Evolutionary conservation across 2,797 vertebrate species (phyloP), one percentile per base, ranked within the genome.

Genomic region (Vireo griseus): DNA sequence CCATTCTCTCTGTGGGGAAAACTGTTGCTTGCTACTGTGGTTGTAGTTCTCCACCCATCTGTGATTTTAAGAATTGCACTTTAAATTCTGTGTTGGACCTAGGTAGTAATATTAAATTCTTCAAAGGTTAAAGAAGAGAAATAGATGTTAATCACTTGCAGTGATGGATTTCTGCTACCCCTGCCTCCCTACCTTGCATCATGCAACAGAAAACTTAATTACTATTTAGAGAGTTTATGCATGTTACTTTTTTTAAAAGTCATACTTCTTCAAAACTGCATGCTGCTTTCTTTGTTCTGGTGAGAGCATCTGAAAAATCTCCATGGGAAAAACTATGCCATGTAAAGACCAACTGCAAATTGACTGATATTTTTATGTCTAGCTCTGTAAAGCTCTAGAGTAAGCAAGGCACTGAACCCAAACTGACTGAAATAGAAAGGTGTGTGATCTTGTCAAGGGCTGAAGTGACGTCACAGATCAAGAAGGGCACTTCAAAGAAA

Each of bases 1-100:
- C 86, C 26, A 44, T 75, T 2, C 31, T 91, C 42, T 51, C 78
- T 85, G 74, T 55, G 84, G 94, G 69, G 75, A 92, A 61, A 79
- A 83, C 29, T 62, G 50, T 82, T 57, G 54, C 94, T 94, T 88
- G 83, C 87, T 98, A 96, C 93, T 86, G 82, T 96, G 98, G 97
- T 97, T 94, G 58, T 91, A 97, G 98, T 92, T 98, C 98, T 98
- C 97, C 97, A 98, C 97, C 97, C 97, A 96, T 96, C 97, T 98
- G 97, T 96, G 94, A 94, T 95, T 94, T 88, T 86, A 94, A 97
- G 98, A 98, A 98, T 91, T 98, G 91, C 97, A 98, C 80, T 96
- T 72, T 9, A 79, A 31, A n/a, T 93, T 97, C 76, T 42, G 13
- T 68, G 6, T 63, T 48, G 39, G 55, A 86, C 44, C 37, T 81